These are phyloP conservation scores for Agrotis exclamationis DNA, from an alignment of 2,888 invertebrate species.

Conservation along the genomic window DNA sequence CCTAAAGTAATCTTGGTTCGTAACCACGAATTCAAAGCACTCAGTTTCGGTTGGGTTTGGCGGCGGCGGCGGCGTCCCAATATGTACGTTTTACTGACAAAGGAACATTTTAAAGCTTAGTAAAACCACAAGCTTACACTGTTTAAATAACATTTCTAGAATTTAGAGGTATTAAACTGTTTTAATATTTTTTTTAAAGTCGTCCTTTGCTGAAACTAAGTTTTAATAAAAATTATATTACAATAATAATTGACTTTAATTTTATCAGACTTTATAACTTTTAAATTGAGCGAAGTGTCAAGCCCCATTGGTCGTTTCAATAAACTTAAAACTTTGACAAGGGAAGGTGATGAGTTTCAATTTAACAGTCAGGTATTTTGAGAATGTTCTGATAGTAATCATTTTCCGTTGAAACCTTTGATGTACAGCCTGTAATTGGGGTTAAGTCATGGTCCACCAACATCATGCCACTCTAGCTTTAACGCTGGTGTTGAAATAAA, in stretches of 20 bases:
- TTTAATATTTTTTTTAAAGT: no score
- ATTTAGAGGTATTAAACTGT: no score
- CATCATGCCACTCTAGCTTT: no score
- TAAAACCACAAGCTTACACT: not conserved
- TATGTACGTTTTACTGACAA: not conserved
- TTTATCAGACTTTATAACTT: no score
- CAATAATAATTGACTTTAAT: no score
- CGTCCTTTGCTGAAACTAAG: no score
- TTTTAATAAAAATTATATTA: no score
- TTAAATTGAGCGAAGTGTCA: constrained; percentile 30
- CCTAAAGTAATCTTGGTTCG: not conserved
- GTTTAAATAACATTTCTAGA: not conserved
- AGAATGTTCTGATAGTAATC: not conserved
- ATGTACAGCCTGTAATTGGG: no score
- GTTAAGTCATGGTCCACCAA: no score
- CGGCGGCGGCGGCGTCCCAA: not conserved
- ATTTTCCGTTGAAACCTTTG: not conserved
- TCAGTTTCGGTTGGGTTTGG: not conserved
- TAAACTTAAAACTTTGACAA: constrained; percentile 47
- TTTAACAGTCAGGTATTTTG: constrained; percentile 15
- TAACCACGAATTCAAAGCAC: not conserved
- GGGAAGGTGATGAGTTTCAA: constrained; percentile 31
- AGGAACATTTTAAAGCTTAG: constrained; percentile 6
- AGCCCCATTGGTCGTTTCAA: constrained; percentile 28
- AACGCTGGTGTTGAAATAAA: no score